Conservation (phyloP, 2,888 invertebrate species). For the Rhaphigaster nebulosa region DNA sequence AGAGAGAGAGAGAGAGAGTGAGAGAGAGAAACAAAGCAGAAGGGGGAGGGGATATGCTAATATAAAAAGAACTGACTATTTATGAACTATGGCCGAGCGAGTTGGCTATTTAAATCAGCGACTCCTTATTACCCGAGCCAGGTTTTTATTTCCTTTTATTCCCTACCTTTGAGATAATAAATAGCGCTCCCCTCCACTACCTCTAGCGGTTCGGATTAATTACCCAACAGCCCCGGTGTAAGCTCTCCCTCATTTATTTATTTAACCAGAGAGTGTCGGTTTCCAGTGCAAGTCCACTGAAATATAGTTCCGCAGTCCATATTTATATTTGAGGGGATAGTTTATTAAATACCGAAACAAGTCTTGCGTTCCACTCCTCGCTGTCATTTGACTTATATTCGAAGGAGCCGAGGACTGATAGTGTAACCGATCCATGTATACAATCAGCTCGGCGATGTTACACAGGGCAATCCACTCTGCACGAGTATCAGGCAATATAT, state of each 20-base stretch:
- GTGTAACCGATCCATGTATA: not conserved
- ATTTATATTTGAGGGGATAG: slow-evolving; percentile 21
- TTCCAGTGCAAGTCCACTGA: slow-evolving; percentile 31
- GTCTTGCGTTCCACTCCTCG: not conserved
- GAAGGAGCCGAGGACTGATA: not conserved
- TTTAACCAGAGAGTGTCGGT: slow-evolving; percentile 14
- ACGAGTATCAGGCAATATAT: not conserved
- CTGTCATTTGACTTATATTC: slow-evolving; percentile 1
- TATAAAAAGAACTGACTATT: slow-evolving; percentile 23
- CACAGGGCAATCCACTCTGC: not conserved
- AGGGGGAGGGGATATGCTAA: not conserved
- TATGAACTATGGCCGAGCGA: slow-evolving; percentile 34
- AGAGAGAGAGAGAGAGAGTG: not conserved
- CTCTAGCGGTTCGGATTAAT: slow-evolving; percentile 12
- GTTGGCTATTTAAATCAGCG: slow-evolving; percentile 28
- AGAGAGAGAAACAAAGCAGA: not conserved
- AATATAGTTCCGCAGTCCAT: not conserved
- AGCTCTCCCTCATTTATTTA: slow-evolving; percentile 37
- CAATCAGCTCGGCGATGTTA: not conserved
- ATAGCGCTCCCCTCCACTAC: not conserved
- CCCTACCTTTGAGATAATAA: slow-evolving; percentile 23
- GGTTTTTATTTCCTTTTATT: slow-evolving; percentile 37
- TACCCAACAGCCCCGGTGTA: slow-evolving; percentile 47
- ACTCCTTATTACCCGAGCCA: not conserved
- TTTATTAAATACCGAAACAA: slow-evolving; percentile 37